Evolutionary conservation across 2,888 invertebrate genomes (phyloP).

Genomic region (Callosobruchus maculatus): DNA sequence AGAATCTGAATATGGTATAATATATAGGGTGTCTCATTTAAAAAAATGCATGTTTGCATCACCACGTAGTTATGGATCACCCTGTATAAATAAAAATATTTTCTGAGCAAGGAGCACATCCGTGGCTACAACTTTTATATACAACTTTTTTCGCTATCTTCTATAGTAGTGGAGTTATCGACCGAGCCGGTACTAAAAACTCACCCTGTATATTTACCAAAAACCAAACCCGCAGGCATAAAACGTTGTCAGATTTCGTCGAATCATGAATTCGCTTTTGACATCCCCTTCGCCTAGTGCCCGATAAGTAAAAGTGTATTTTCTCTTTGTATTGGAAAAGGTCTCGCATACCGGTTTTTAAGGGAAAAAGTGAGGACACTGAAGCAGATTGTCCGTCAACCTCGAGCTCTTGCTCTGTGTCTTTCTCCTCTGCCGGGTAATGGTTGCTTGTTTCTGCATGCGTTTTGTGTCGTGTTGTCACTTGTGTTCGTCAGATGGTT

Average conservation of each 20-base stretch:
- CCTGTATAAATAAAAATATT: too few relatives aligned
- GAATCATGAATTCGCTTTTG: background rate
- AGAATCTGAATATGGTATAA: too few relatives aligned
- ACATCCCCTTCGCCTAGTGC: background rate
- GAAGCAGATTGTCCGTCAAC: slow-evolving; percentile 49
- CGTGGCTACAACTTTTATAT: too few relatives aligned
- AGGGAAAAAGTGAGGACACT: slow-evolving; percentile 52
- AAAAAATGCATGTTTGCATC: too few relatives aligned
- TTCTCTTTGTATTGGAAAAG: slow-evolving; percentile 25
- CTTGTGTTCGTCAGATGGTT: slow-evolving; percentile 8
- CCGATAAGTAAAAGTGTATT: background rate
- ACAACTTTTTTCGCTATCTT: too few relatives aligned
- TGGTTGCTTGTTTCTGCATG: slow-evolving; percentile 29
- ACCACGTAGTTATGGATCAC: too few relatives aligned
- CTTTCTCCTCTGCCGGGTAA: slow-evolving; percentile 50
- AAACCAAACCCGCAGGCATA: background rate
- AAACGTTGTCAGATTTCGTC: background rate
- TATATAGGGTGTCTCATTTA: too few relatives aligned
- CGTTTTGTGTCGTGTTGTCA: slow-evolving; percentile 16
- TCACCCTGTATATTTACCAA: too few relatives aligned
- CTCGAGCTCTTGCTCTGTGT: slow-evolving; percentile 49
- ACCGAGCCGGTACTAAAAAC: too few relatives aligned
- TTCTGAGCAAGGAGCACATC: too few relatives aligned
- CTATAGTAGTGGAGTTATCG: too few relatives aligned
- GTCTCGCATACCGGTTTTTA: slow-evolving; percentile 71